These are phyloP conservation scores for Sceliomorpha sp. DNA, from an alignment of 2,888 invertebrate genomes.

Conservation along the genomic window DNA sequence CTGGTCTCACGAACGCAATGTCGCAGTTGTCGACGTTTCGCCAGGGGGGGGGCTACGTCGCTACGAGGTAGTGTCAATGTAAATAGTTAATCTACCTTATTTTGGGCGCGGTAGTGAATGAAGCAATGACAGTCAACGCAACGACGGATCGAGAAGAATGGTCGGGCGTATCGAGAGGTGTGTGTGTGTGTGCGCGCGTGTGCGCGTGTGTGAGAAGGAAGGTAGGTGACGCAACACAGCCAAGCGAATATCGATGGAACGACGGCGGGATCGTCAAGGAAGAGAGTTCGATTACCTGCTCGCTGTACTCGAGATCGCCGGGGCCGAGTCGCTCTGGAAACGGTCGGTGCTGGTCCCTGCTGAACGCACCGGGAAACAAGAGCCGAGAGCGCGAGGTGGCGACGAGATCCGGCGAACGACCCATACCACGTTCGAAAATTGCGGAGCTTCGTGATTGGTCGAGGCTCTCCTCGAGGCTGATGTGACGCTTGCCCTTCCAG, in stretches of 20 bases:
- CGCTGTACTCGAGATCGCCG: constrained; percentile 46
- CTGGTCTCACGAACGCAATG: neutral
- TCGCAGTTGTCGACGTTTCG: neutral
- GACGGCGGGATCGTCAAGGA: constrained; percentile 29
- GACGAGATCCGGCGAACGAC: constrained; percentile 57
- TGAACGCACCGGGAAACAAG: constrained; percentile 54
- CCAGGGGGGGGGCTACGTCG: neutral
- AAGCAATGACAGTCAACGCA: too few relatives aligned
- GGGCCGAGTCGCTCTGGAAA: constrained; percentile 27
- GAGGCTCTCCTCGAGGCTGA: constrained; percentile 62
- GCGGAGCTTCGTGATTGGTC: constrained; percentile 17
- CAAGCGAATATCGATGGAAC: neutral
- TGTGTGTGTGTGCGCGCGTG: too few relatives aligned
- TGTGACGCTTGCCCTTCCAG: constrained; percentile 74
- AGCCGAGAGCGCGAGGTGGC: constrained; percentile 56
- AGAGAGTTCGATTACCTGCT: constrained; percentile 59
- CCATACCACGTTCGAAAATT: constrained; percentile 24
- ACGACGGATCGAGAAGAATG: neutral
- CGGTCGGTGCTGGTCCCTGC: constrained; percentile 51
- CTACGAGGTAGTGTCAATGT: constrained; percentile 8
- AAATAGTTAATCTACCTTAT: constrained; percentile 9
- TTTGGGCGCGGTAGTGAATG: neutral
- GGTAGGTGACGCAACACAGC: constrained; percentile 2
- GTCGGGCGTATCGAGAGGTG: too few relatives aligned
- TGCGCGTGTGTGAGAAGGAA: neutral